phyloP scores from a whole-genome alignment of 2,888 invertebrate genomes.

The Dasypolia templi region DNA sequence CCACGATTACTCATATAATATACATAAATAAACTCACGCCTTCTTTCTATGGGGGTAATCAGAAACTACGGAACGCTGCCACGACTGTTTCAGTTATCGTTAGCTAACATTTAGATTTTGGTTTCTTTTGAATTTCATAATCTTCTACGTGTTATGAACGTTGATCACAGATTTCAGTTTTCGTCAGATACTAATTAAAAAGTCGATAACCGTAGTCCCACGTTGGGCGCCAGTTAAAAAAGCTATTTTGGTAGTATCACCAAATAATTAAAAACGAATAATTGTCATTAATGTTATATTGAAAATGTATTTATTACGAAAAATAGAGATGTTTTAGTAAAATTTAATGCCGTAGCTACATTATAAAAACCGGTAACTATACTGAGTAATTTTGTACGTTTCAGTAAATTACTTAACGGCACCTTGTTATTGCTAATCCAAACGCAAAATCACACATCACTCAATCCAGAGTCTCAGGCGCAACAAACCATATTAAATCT shows the following conservation, averaged over 20 bases:
- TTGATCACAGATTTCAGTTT: neutral
- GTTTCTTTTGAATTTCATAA: neutral
- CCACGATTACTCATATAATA: no score
- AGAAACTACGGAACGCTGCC: no score
- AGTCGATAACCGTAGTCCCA: neutral
- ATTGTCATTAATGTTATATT: neutral
- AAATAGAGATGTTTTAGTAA: neutral
- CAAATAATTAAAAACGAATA: neutral
- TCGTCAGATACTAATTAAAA: neutral
- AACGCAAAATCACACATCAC: neutral
- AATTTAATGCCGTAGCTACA: neutral
- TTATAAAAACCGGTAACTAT: no score
- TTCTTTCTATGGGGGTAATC: no score
- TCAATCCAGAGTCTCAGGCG: neutral
- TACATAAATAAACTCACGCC: no score
- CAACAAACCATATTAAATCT: conserved; percentile 10
- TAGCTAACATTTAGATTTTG: neutral
- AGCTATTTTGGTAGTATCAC: neutral
- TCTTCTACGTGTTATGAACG: no score
- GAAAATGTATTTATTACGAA: neutral
- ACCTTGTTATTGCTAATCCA: neutral
- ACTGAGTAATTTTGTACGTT: neutral
- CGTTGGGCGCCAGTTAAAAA: conserved; percentile 34
- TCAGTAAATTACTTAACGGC: no score
- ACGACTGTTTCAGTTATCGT: neutral